Evolutionary conservation across 2,797 vertebrate species (phyloP).

Genomic region (Numenius phaeopus): DNA sequence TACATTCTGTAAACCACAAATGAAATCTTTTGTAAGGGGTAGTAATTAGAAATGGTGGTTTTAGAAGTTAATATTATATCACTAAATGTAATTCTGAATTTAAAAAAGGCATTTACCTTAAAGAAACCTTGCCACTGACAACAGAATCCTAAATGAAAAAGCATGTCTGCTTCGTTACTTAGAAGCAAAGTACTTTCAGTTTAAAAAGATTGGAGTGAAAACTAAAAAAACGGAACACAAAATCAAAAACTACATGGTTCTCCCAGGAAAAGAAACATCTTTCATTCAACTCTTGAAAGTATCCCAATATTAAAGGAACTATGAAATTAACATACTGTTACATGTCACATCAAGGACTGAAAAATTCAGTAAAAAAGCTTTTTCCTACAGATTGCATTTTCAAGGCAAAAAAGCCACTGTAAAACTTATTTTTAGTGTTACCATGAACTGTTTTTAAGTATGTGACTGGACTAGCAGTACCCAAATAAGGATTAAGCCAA

Average conservation of each 20-base stretch:
- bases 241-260: neutral
- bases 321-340: neutral
- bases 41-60: neutral
- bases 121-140: neutral
- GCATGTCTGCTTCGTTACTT: neutral
- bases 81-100: neutral
- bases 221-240: neutral
- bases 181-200: neutral
- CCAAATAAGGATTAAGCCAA: neutral
- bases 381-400: neutral
- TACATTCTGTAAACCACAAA: neutral
- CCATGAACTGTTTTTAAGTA: neutral
- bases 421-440: neutral
- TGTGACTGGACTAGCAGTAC: neutral
- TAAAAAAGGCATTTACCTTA: neutral
- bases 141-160: neutral
- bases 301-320: neutral
- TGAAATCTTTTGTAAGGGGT: neutral
- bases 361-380: neutral
- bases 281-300: neutral
- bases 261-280: neutral
- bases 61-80: neutral
- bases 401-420: neutral
- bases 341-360: neutral
- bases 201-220: neutral